These are phyloP conservation scores for Ictidomys tridecemlineatus DNA, from an alignment of 2,113 vertebrate species.

Conservation along the genomic window DNA sequence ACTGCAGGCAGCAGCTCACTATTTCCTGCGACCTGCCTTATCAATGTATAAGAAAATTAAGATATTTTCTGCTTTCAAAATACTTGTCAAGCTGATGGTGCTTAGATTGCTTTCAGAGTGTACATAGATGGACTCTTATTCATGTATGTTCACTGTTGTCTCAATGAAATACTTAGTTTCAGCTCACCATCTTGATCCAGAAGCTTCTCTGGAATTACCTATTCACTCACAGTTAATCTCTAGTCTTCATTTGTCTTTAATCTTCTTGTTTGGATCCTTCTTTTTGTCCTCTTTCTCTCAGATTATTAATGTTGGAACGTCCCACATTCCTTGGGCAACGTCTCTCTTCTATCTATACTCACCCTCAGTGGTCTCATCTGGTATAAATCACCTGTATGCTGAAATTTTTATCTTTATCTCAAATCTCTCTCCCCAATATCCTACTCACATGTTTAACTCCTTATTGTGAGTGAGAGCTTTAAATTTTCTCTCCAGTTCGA, in stretches of 20 bases:
- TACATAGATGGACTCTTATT: background rate
- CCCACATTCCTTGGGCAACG: too few species aligned
- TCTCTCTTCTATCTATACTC: background rate
- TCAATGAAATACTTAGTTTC: background rate
- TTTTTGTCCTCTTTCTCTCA: background rate
- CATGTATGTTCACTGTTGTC: background rate
- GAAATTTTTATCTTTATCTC: background rate
- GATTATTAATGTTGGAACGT: background rate
- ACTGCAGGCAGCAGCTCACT: background rate
- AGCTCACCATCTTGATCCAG: background rate
- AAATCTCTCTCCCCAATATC: background rate
- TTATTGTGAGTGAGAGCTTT: background rate
- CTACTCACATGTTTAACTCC: background rate
- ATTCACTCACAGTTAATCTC: background rate
- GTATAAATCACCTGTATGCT: background rate
- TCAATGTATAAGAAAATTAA: background rate
- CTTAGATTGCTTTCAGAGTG: background rate
- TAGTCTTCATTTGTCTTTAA: background rate
- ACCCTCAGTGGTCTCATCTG: background rate
- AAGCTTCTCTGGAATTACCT: background rate
- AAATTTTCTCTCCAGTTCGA: background rate
- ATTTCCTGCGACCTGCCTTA: background rate
- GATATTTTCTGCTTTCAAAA: background rate
- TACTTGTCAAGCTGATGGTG: constrained; percentile 6
- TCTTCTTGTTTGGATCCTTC: background rate